A percentile compares a stretch with the other conserved stretches of the same genome.
Conservation (phyloP, 2,888 invertebrate genomes). For the Apantesis nais region DNA sequence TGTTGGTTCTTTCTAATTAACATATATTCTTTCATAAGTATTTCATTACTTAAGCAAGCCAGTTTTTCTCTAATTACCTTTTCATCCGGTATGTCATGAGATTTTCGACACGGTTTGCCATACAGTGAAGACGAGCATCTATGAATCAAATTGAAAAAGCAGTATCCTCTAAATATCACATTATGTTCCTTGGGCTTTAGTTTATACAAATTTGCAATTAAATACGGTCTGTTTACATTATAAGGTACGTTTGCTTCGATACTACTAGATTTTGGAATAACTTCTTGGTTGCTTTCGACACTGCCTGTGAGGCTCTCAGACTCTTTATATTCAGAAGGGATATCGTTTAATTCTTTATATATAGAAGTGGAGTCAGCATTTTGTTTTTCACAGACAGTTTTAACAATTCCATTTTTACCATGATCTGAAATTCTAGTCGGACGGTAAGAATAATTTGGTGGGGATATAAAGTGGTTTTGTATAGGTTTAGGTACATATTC, state of each 20-base stretch:
- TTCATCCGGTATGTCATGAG: conserved; percentile 47
- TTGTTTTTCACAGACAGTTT: conserved; percentile 63
- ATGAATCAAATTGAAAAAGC: conserved; percentile 60
- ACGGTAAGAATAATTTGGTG: conserved; percentile 48
- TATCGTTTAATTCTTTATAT: conserved; percentile 29
- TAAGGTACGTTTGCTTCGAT: conserved; percentile 12
- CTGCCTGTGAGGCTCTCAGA: background rate
- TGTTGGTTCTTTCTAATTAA: conserved; percentile 43
- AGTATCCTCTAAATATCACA: conserved; percentile 56
- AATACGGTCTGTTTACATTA: conserved; percentile 17
- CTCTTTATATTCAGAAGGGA: conserved; percentile 1
- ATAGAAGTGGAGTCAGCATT: conserved; percentile 70
- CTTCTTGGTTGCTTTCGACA: background rate
- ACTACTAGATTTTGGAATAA: background rate
- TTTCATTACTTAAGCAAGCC: conserved; percentile 41
- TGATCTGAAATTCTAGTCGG: conserved; percentile 55
- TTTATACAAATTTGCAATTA: conserved; percentile 38
- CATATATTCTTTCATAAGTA: conserved; percentile 65
- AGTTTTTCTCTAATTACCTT: conserved; percentile 42
- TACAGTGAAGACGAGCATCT: conserved; percentile 52
- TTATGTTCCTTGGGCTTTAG: conserved; percentile 38
- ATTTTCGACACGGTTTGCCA: conserved; percentile 49
- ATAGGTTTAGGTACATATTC: conserved; percentile 63
- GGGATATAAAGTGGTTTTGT: conserved; percentile 15
- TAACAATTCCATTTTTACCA: conserved; percentile 24